Evolutionary conservation across 2,113 vertebrate genomes (phyloP), one percentile per base, ranked within the genome.

Genomic region (Corythaeola cristata): DNA sequence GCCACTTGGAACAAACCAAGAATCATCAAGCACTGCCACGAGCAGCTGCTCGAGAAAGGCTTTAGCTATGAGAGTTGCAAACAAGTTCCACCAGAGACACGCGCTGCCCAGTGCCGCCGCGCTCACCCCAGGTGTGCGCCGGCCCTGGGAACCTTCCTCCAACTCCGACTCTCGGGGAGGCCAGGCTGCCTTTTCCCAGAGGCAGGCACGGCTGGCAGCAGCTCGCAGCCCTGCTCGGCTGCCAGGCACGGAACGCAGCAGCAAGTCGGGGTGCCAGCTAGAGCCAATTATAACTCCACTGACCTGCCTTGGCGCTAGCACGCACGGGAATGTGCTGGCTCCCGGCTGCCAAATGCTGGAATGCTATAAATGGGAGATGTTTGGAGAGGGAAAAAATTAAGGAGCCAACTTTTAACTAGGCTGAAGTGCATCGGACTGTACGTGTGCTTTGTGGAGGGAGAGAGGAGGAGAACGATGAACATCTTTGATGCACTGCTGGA

Each of bases 321-420:
- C 1, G 4, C 77, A 62, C 6, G 4, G 88, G 88, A 96, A 96
- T 5, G 77, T 2, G 1, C 77, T 18, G 55, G 80, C 80, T 83
- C 62, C 67, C 0, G 16, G 37, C 94, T 96, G 97, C 95, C 97
- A 97, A 62, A 47, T 8, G 78, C 88, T 96, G 88, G 85, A 90
- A 77, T 63, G 44, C 97, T 94, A 85, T 93, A 96, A 97, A 97
- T 96, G 97, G 96, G 95, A 96, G 91, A 62, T 66, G 30, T 62
- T 85, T 89, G 89, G 96, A 95, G 58, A 88, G 53, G 45, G 53
- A 79, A 76, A 93, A 74, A 32, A 41, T 1, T 1, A 17, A 74
- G 80, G 63, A 97, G 93, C 92, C 97, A 97, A 49, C 76, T 91
- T 74, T 62, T 73, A 96, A 89, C 85, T 74, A 52, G 95, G 91